Base-by-base conservation (phyloP, 2,888 invertebrate species). In the Pilophorus perplexus region DNA sequence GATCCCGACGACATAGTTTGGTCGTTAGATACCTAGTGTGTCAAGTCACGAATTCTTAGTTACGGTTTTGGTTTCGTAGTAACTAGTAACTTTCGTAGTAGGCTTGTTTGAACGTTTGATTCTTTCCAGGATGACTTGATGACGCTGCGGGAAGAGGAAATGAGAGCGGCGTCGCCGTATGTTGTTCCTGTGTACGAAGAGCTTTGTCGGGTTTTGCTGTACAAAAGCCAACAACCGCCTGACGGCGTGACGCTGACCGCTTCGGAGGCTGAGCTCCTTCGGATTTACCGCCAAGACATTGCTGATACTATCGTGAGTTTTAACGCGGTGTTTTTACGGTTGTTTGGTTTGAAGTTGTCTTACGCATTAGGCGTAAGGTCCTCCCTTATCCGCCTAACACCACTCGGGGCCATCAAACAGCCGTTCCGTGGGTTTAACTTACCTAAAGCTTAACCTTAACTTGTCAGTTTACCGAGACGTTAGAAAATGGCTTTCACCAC, bases 251-350 rank as follows among this genome's bases (percentile, higher is more conserved):
- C 84, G 50, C 83, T 88, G 80, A 82, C 84, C 3, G 79, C 84
- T 25, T 93, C 94, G 71, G 94, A 95, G 74, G 83, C 86, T 68
- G 95, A 96, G 77, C 81, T 87, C 52, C 86, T 94, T 74, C 82
- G 94, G 10, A 93, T 93, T 77, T 91, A 91, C 75, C 80, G 92
- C 67, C 91, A 92, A 77, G 93, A 93, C 74, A 87, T 90, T 66
- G 86, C 89, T 0, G 92, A 93, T 75, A 89, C 90, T 50, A 83
- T 90, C 78, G 88, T 89, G 75, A 79, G 82, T 74, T 6, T 5
- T 5, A 5, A 3, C 27, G 4, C 25, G 3, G 46, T 12, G 2
- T 12, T 2, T 38, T 3, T 14, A 6, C n/a, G 38, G 3, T 6
- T 38, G 38, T 38, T 38, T 3, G 14, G 33, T 10, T 33, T 33